Conservation (phyloP, 2,888 invertebrate genomes). For the Mongoloraphidia duomilia region DNA sequence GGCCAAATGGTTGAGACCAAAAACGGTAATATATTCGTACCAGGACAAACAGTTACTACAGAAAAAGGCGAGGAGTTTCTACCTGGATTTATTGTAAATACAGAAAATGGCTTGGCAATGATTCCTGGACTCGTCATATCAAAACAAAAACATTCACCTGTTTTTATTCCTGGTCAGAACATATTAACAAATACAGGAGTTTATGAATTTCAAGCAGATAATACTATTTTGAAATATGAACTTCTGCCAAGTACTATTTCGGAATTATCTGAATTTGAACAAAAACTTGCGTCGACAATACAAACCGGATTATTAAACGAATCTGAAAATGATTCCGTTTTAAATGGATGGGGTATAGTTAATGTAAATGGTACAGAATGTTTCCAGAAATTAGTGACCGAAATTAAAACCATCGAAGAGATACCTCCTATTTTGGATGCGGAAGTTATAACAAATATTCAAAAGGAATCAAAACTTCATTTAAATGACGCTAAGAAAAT, state of each 20-base stretch:
- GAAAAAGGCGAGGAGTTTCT: conserved; percentile 52
- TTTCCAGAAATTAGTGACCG: neutral
- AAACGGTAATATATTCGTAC: conserved; percentile 54
- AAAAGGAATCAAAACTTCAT: conserved; percentile 14
- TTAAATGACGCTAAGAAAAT: conserved; percentile 16
- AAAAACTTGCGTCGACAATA: too few species aligned
- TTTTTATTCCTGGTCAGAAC: conserved; percentile 57
- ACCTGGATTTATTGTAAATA: conserved; percentile 56
- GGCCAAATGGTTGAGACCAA: conserved; percentile 60
- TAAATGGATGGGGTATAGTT: too few species aligned
- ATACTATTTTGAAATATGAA: too few species aligned
- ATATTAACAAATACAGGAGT: conserved; percentile 38
- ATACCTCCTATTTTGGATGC: neutral
- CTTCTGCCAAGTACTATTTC: too few species aligned
- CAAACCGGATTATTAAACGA: too few species aligned
- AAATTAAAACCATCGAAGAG: neutral
- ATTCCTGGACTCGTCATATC: conserved; percentile 59
- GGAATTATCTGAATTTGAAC: too few species aligned
- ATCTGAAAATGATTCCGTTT: too few species aligned
- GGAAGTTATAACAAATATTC: neutral
- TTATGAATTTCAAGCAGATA: conserved; percentile 4
- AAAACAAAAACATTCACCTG: conserved; percentile 40
- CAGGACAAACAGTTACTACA: conserved; percentile 59
- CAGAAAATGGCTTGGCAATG: conserved; percentile 49
- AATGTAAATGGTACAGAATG: conserved; percentile 1